Evolutionary conservation across 2,113 vertebrate species (phyloP).

Genomic region (Acrocephalus arundinaceus): DNA sequence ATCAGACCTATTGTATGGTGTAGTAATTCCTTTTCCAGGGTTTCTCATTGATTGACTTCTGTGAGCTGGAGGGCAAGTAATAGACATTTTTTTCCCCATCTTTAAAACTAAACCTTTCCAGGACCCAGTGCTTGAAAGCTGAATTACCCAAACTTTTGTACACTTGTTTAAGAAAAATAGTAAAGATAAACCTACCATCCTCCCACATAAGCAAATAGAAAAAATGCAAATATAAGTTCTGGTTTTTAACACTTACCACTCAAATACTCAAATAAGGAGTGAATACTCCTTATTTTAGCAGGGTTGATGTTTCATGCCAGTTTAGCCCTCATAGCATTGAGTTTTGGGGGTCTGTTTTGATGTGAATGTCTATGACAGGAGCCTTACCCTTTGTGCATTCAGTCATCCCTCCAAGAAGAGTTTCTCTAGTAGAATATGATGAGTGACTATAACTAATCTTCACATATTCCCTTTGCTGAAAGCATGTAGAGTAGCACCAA

Average conservation of each 20-base stretch:
- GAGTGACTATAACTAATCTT: background rate
- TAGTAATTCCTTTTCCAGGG: background rate
- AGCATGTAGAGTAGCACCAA: background rate
- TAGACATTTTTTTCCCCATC: background rate
- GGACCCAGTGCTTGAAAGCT: background rate
- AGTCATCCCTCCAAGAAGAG: background rate
- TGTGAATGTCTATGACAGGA: background rate
- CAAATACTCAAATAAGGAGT: background rate
- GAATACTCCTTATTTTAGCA: background rate
- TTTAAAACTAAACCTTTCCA: background rate
- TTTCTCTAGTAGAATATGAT: background rate
- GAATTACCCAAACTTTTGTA: background rate
- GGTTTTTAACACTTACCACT: background rate
- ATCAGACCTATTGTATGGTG: background rate
- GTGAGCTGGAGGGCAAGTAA: background rate
- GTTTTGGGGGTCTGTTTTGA: background rate
- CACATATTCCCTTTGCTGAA: background rate
- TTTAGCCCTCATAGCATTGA: background rate
- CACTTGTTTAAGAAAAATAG: background rate
- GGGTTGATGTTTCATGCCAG: background rate
- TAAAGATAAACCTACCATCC: background rate
- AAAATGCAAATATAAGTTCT: background rate
- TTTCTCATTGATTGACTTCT: background rate
- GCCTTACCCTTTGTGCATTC: background rate
- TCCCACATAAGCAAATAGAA: background rate